Base-by-base conservation (phyloP, 2,888 invertebrate genomes). In the Sesia bembeciformis region DNA sequence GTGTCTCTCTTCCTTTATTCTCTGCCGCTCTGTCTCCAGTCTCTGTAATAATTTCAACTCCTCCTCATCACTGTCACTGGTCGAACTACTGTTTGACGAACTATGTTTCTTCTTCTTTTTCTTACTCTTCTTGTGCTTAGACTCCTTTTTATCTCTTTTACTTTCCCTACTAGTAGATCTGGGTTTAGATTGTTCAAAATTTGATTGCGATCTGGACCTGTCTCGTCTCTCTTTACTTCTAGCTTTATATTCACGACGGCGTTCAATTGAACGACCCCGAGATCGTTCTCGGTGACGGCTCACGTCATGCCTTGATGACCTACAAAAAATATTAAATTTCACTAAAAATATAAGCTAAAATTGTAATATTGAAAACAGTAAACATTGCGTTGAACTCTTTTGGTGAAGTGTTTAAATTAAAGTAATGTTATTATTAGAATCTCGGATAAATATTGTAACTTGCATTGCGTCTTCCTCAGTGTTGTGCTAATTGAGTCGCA, bases 1-100 rank as follows among this genome's bases (percentile, higher is more conserved):
- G 57, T 90, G 92, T 54, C 91, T 92, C 52, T 94, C 93, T 40
- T 94, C 92, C 5, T 92, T 81, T 46, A 93, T 87, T 53, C 92
- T 90, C 8, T 93, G 64, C 0, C 96, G 84, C 66, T 96, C 94
- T 0, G 93, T 92, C 68, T 95, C 94, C 8, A 97, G 78, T 63
- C 93, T 91, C 71, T 94, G 91, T 60, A 97, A 72, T 39, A 96
- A 72, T 67, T 93, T 93, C 0, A 94, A 72, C 6, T 93, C 93
- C 60, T 90, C 84, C 52, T 90, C 87, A 52, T 78, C 82, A 56
- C 81, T 79, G 4, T 90, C 91, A 39, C 74, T 74, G n/a, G 76
- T 75, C 39, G 78, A 78, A 53, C 78, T 79, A 51, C 76, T 76
- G 4, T 76, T 73, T 0, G 62, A 68, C 3, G 65, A 66, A 40